A percentile compares a stretch with the other conserved stretches of the same genome.
phyloP scores from a whole-genome alignment of 1,140 invertebrate species.

The Babylonia areolata region DNA sequence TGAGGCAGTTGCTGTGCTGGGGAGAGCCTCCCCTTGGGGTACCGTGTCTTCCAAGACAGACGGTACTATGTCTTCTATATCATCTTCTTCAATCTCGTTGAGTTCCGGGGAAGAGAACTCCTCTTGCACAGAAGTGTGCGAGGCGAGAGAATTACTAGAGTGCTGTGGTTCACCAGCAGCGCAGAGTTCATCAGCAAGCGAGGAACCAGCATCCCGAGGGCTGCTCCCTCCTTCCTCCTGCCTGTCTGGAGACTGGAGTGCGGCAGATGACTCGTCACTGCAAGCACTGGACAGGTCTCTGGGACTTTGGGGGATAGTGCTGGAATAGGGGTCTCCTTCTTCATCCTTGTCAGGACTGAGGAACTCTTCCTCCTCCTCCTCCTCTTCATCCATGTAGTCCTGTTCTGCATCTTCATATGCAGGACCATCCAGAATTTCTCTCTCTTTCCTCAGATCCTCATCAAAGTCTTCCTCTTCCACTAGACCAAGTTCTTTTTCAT shows the following conservation, averaged over 20 bases:
- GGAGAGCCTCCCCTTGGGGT: constrained; percentile 24
- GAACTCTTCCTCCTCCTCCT: constrained; percentile 22
- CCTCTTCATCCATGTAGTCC: not conserved
- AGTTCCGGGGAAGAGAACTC: not conserved
- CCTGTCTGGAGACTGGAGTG: not conserved
- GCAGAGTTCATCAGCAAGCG: constrained; percentile 11
- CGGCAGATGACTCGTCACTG: not conserved
- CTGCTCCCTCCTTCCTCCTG: not conserved
- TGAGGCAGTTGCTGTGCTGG: constrained; percentile 13
- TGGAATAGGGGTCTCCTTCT: not conserved
- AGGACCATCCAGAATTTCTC: not conserved
- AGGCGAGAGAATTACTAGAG: not conserved
- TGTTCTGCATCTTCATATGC: not conserved
- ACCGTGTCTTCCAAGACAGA: not conserved
- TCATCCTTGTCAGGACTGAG: not conserved
- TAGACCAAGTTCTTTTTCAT: not conserved
- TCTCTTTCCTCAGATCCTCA: not conserved
- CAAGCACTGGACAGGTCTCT: not conserved
- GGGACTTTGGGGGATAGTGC: not conserved
- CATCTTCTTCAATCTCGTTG: constrained; percentile 2
- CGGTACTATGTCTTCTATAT: not conserved
- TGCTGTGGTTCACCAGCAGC: constrained; percentile 12
- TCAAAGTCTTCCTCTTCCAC: not conserved
- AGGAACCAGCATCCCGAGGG: not conserved
- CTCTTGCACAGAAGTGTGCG: not conserved